phyloP scores from a whole-genome alignment of 2,888 invertebrate genomes.

The Acrocyrtus sp. region DNA sequence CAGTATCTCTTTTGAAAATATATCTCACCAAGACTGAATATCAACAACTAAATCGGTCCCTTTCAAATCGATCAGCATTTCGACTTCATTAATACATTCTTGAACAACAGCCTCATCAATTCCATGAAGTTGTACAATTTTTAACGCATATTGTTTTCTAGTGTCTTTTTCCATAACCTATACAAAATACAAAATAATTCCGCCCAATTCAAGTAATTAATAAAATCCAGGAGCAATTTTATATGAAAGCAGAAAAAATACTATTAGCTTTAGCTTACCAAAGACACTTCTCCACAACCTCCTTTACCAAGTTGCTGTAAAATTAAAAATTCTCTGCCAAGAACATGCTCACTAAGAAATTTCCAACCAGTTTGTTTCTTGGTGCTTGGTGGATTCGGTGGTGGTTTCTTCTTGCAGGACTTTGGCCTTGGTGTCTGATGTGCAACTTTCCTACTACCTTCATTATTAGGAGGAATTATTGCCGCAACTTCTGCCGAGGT shows the following conservation, averaged over 20 bases:
- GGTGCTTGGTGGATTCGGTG: background rate
- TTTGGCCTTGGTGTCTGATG: conserved; percentile 24
- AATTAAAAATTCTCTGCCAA: conserved; percentile 78
- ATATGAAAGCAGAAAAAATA: background rate
- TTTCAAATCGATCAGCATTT: conserved; percentile 82
- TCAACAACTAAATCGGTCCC: conserved; percentile 83
- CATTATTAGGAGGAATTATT: conserved; percentile 7
- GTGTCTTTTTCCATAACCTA: conserved; percentile 75
- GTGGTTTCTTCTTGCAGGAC: conserved; percentile 16
- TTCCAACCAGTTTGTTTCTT: conserved; percentile 49
- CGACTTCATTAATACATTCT: conserved; percentile 90
- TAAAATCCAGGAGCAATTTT: background rate
- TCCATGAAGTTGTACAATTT: conserved; percentile 82
- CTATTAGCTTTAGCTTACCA: conserved; percentile 63
- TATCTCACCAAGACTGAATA: conserved; percentile 86
- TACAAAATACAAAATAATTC: conserved; percentile 9
- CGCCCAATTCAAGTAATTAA: background rate
- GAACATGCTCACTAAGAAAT: conserved; percentile 69
- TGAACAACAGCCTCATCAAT: conserved; percentile 77
- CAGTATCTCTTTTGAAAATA: too few species aligned
- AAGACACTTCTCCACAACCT: conserved; percentile 87
- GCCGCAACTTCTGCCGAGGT: conserved; percentile 24
- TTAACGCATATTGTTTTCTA: conserved; percentile 76
- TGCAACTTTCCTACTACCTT: background rate
- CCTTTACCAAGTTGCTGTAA: conserved; percentile 84